phyloP scores from a whole-genome alignment of 2,113 vertebrate species.

The Colossoma macropomum region DNA sequence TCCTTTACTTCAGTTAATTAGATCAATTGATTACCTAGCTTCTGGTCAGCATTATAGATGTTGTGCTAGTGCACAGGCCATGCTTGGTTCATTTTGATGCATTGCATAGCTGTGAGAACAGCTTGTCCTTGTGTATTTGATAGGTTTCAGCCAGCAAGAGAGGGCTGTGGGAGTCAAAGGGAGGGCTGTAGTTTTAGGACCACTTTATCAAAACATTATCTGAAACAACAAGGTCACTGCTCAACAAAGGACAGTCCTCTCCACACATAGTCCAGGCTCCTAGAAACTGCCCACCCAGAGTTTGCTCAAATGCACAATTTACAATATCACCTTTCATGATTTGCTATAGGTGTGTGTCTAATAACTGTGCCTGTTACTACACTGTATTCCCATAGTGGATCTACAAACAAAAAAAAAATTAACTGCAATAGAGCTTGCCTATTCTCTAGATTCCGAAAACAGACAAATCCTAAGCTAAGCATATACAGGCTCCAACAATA shows the following conservation, averaged over 20 bases:
- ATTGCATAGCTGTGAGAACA: constrained; percentile 19
- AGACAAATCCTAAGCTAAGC: neutral
- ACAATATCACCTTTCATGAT: constrained; percentile 10
- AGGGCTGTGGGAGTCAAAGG: constrained; percentile 19
- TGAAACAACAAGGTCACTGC: constrained; percentile 40
- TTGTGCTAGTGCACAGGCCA: neutral
- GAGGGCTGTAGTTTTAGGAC: constrained; percentile 27
- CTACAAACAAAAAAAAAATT: neutral
- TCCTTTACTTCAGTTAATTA: neutral
- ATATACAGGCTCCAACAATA: neutral
- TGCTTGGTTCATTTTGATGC: neutral
- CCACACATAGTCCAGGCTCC: constrained; percentile 1
- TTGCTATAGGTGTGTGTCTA: neutral
- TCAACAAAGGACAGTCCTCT: constrained; percentile 11
- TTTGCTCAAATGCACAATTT: constrained; percentile 20
- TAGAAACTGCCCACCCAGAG: constrained; percentile 23
- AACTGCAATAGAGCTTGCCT: neutral
- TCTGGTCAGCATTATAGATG: neutral
- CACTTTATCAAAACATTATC: constrained; percentile 49
- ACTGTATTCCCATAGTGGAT: neutral
- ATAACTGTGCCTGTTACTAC: neutral
- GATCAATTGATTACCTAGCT: neutral
- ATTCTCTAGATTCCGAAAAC: neutral
- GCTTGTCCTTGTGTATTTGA: neutral
- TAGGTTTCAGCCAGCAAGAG: neutral